These are phyloP conservation scores for Rosalia funebris DNA, from an alignment of 2,888 invertebrate species.

Conservation along the genomic window DNA sequence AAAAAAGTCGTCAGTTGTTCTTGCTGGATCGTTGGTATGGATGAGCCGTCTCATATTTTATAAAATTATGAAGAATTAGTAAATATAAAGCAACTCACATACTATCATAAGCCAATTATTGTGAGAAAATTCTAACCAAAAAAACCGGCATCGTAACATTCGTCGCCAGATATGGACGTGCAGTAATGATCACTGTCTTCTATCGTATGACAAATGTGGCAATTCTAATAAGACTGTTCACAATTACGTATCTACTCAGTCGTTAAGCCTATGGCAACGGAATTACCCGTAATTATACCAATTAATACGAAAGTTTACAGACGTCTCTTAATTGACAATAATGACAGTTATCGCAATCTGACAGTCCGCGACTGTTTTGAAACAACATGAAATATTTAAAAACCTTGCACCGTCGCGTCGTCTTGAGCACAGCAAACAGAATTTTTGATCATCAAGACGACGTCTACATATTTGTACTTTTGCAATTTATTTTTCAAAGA, in stretches of 20 bases:
- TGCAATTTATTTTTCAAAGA: no score
- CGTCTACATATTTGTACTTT: no score
- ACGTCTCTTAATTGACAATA: slow-evolving; percentile 55
- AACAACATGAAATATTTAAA: neutral
- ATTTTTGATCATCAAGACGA: no score
- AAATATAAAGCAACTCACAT: slow-evolving; percentile 45
- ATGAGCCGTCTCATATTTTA: slow-evolving; percentile 35
- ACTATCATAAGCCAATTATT: slow-evolving; percentile 53
- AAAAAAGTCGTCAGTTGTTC: no score
- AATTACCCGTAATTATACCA: slow-evolving; percentile 59
- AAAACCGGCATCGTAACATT: slow-evolving; percentile 54
- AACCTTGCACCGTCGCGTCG: no score
- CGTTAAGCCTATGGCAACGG: slow-evolving; percentile 56
- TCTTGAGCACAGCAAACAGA: no score
- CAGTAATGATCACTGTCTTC: slow-evolving; percentile 50
- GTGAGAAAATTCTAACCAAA: slow-evolving; percentile 52
- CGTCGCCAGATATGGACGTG: slow-evolving; percentile 56
- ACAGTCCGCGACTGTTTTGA: slow-evolving; percentile 19
- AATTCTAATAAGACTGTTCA: slow-evolving; percentile 59
- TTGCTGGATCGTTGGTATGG: neutral
- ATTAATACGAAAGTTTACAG: slow-evolving; percentile 59
- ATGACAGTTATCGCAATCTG: slow-evolving; percentile 48
- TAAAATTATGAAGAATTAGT: slow-evolving; percentile 53
- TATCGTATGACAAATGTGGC: slow-evolving; percentile 58
- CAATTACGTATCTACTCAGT: slow-evolving; percentile 57